Evolutionary conservation across 2,113 vertebrate species (phyloP).

Genomic region (Lonchura striata): DNA sequence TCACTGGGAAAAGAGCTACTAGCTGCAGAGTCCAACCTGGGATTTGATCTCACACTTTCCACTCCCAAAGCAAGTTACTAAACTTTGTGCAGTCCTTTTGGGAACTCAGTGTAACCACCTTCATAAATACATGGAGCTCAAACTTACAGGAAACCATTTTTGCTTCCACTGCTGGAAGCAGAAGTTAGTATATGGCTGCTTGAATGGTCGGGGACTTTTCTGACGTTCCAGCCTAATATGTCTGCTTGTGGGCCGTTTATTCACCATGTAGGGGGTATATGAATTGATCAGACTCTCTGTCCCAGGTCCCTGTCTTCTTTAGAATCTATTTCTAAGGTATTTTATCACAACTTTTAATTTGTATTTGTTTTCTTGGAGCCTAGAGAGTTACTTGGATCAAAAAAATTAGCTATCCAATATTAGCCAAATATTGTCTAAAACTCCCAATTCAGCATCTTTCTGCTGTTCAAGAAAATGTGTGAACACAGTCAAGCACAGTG

Average conservation of each 20-base stretch:
- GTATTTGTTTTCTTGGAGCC: not conserved
- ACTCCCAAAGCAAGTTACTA: not conserved
- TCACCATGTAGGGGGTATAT: accelerated
- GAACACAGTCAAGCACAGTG: not conserved
- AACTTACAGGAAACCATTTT: not conserved
- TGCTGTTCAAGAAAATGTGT: not conserved
- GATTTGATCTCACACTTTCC: not conserved
- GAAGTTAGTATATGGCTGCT: not conserved
- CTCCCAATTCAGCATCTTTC: not conserved
- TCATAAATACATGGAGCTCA: not conserved
- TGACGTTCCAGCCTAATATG: not conserved
- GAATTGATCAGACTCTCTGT: not conserved
- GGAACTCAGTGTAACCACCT: not conserved
- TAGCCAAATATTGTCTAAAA: not conserved
- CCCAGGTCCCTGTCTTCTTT: not conserved
- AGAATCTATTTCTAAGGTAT: not conserved
- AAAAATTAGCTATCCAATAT: not conserved
- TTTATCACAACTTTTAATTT: not conserved
- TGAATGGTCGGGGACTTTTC: not conserved
- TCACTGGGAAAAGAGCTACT: not conserved
- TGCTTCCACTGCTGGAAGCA: not conserved
- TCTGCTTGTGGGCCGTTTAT: not conserved
- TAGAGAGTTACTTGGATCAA: not conserved
- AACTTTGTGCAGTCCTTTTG: not conserved
- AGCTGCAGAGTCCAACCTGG: accelerated